Conservation (phyloP, 2,113 vertebrate genomes). For the Symphodus melops region DNA sequence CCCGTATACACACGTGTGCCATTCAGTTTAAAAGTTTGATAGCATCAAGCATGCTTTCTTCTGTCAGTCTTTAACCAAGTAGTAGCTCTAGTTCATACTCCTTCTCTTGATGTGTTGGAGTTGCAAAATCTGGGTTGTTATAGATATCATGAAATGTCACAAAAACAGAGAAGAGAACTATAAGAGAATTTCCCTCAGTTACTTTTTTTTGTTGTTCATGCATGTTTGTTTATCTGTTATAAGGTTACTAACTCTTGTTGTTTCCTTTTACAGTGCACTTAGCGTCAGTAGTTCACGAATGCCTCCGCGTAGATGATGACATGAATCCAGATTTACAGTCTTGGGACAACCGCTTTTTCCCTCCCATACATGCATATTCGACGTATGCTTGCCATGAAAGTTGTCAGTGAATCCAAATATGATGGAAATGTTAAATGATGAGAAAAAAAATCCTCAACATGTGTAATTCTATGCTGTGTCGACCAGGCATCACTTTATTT, state of each 20-base stretch:
- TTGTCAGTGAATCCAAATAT: constrained; percentile 47
- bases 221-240: constrained; percentile 10
- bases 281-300: constrained; percentile 14
- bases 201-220: not conserved
- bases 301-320: constrained; percentile 59
- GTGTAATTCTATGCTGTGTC: not conserved
- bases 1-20: not conserved
- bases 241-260: constrained; percentile 38
- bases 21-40: not conserved
- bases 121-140: not conserved
- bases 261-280: constrained; percentile 43
- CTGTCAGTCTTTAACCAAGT: not conserved
- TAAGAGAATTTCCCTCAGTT: no score
- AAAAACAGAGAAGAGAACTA: not conserved
- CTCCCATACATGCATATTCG: constrained; percentile 37
- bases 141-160: not conserved
- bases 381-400: constrained; percentile 70
- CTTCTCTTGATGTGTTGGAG: not conserved
- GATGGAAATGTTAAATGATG: not conserved
- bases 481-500: not conserved
- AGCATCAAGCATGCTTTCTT: not conserved
- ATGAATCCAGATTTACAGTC: constrained; percentile 61
- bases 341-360: constrained; percentile 22
- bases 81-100: not conserved
- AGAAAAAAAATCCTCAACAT: not conserved